A percentile compares a stretch with the other conserved stretches of the same genome.
phyloP scores from a whole-genome alignment of 2,888 invertebrate genomes.

The Isoperla grammatica region DNA sequence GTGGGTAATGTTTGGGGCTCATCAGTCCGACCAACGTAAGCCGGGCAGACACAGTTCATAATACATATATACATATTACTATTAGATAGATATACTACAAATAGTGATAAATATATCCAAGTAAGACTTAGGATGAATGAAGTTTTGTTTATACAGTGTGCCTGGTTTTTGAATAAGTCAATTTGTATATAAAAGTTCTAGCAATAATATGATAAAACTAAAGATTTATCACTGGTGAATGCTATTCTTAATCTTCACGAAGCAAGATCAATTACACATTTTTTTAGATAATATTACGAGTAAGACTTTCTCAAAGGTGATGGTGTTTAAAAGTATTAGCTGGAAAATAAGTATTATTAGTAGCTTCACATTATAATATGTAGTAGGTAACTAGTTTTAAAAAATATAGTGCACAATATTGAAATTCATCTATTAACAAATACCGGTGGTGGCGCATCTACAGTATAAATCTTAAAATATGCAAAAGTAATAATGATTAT shows the following conservation, averaged over 20 bases:
- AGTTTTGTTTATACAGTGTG: conserved; percentile 18
- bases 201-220: background rate
- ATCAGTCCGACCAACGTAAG: too few species aligned
- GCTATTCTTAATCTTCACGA: too few species aligned
- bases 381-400: too few species aligned
- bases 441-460: conserved; percentile 5
- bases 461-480: background rate
- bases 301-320: conserved; percentile 19
- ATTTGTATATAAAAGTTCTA: background rate
- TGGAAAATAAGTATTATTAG: conserved; percentile 3
- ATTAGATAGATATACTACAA: background rate
- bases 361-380: too few species aligned
- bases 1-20: conserved; percentile 36
- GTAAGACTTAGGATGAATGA: conserved; percentile 21
- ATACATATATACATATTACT: background rate
- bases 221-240: too few species aligned
- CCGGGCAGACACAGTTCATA: background rate
- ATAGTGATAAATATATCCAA: conserved; percentile 25
- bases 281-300: conserved; percentile 5
- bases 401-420: too few species aligned
- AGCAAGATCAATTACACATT: too few species aligned
- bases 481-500: too few species aligned
- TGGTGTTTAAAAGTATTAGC: conserved; percentile 17
- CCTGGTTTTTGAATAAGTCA: background rate
- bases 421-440: background rate